These are phyloP conservation scores for Pelagia noctiluca DNA, from an alignment of 30 jellyfish, hydroid and myxozoan genomes.

Conservation along the genomic window DNA sequence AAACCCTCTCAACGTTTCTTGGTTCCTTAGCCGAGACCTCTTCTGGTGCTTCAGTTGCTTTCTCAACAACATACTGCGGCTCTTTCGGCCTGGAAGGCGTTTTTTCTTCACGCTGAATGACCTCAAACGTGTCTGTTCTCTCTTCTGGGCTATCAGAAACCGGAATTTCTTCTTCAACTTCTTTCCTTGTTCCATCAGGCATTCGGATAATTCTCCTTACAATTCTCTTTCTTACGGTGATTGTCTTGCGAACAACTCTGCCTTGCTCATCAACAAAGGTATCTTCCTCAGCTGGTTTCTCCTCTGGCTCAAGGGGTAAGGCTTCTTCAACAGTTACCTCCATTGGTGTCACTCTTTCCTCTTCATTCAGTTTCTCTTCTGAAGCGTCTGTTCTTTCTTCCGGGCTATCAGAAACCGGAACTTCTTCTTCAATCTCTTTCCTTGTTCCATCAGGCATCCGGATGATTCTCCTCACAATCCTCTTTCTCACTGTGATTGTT, in stretches of 20 bases:
- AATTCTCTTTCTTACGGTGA: background rate
- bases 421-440: background rate
- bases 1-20: conserved; percentile 4
- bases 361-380: background rate
- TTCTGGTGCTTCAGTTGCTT: background rate
- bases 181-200: background rate
- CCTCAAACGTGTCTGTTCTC: background rate
- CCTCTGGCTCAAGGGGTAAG: background rate
- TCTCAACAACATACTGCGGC: background rate
- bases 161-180: background rate
- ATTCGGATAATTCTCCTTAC: background rate
- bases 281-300: background rate
- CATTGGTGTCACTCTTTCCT: background rate
- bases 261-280: background rate
- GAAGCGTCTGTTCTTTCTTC: background rate
- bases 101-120: background rate
- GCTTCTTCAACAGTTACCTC: background rate
- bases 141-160: background rate
- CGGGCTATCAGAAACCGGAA: background rate
- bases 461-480: conserved; percentile 13
- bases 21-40: background rate
- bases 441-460: conserved; percentile 1
- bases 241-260: background rate
- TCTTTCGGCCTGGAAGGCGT: background rate
- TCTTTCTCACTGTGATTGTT: background rate